Conservation (phyloP, 1,140 invertebrate species). For the Chlorops oryzae region DNA sequence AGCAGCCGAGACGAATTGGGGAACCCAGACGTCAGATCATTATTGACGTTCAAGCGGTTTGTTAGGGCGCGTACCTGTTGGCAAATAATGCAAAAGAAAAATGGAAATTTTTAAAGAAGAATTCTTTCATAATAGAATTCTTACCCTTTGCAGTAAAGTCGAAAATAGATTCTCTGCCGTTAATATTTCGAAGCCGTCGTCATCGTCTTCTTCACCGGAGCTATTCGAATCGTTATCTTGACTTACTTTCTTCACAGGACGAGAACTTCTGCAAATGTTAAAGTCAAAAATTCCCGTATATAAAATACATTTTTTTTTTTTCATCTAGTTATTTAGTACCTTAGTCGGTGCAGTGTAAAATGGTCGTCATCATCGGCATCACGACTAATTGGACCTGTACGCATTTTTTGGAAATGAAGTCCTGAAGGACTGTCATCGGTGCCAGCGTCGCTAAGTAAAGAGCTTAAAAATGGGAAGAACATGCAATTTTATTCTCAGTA, state of each 20-base stretch:
- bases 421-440: conserved; percentile 66
- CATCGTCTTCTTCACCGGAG: conserved; percentile 82
- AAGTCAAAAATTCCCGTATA: background rate
- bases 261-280: conserved; percentile 55
- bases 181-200: conserved; percentile 82
- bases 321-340: too few species aligned
- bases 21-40: conserved; percentile 51
- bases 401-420: conserved; percentile 53
- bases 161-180: conserved; percentile 87
- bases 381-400: conserved; percentile 50
- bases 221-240: conserved; percentile 75
- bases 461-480: too few species aligned
- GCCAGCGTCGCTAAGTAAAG: conserved; percentile 61
- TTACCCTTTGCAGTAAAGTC: conserved; percentile 73
- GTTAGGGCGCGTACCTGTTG: conserved; percentile 72
- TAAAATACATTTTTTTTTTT: too few species aligned
- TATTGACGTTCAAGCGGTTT: conserved; percentile 76
- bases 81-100: conserved; percentile 3
- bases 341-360: conserved; percentile 66
- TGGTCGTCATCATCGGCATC: conserved; percentile 51
- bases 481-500: too few species aligned
- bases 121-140: conserved; percentile 4
- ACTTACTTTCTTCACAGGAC: conserved; percentile 58
- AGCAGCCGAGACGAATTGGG: conserved; percentile 45
- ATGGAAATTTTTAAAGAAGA: conserved; percentile 13